Base-by-base conservation (phyloP, 2,797 vertebrate species). In the Rhinogobio ventralis region DNA sequence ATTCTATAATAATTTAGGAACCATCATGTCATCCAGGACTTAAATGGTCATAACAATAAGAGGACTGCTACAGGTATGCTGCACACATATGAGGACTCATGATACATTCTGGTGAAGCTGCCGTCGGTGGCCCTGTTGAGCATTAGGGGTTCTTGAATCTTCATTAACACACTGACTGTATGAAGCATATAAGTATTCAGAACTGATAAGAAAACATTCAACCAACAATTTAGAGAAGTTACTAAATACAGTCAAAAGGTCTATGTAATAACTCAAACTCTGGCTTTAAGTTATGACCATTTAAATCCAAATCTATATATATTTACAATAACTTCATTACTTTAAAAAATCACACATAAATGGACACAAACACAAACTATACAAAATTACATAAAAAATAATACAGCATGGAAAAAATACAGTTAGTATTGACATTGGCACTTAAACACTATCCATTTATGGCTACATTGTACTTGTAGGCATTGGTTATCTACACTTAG, bases 401-500 rank as follows among this genome's bases (percentile, higher is more conserved):
- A 71, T 30, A 74, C 71, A 60, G 72, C 77, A 91, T 81, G 14
- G 89, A 92, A 45, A 42, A 92, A 91, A 91, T 91, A 15, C 62
- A 85, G 36, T 64, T 72, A 90, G 91, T 49, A 19, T 39, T 79
- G 64, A 83, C 77, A 92, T 5, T 92, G 92, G 91, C 92, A 94
- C 93, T 92, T 94, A 82, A 89, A 90, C 69, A 81, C 88, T 64
- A 90, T 80, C 28, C 74, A 84, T 79, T 85, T 7, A 66, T 67
- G 91, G 91, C 92, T 93, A 95, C 92, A 93, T 92, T 92, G 89
- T 72, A 87, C 83, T 89, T 79, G 87, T 87, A 81, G 83, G 79
- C 76, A 76, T 86, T 84, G 62, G 73, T 74, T 80, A 57, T 86
- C 85, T 89, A 88, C 80, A 71, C 85, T 87, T 90, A 82, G 53